Base-by-base conservation (phyloP, 2,113 vertebrate genomes). In the Siphamia tubifer region DNA sequence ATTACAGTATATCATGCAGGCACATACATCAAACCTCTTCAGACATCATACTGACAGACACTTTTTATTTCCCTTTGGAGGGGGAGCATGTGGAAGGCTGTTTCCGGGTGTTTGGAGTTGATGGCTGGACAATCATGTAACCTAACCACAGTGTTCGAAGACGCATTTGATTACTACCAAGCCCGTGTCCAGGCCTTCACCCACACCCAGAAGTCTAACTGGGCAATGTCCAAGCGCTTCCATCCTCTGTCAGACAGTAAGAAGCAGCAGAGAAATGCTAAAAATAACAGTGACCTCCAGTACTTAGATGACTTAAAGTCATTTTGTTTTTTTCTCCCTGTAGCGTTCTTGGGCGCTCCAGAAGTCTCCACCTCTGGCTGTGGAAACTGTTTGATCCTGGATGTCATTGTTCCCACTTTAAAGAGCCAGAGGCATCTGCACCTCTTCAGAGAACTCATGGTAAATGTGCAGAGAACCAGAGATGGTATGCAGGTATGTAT, bases 371-470 rank as follows among this genome's bases (percentile, higher is more conserved):
- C 89, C 24, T 85, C 87, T 0, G 90, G 89, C 16, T 92, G 90
- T 74, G 89, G 90, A 16, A 87, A 82, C 75, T 92, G 90, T 55
- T 49, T 92, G 48, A n/a, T 81, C 4, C 73, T 92, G 44, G 66
- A 60, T 25, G 15, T 92, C 64, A 52, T 17, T 39, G 15, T 20
- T 42, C 80, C 81, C 3, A 1, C 17, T 6, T 15, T 16, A 0
- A 19, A 47, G 16, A 19, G 20, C 10, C 3, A 27, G 11, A 12
- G 32, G 10, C 43, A 79, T 6, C 55, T 8, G n/a, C 31, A 21
- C 4, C 5, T 66, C 8, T 31, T 78, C 45, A 36, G 40, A 23
- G 27, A 32, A 1, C 19, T 88, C 0, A 1, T 16, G 6, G 2
- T 82, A 7, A 2, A 62, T 1, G 82, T 90, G 27, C 47, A 25